A percentile compares a stretch with the other conserved stretches of the same genome.
phyloP scores from a whole-genome alignment of 2,797 vertebrate species.

The Anguilla anguilla region DNA sequence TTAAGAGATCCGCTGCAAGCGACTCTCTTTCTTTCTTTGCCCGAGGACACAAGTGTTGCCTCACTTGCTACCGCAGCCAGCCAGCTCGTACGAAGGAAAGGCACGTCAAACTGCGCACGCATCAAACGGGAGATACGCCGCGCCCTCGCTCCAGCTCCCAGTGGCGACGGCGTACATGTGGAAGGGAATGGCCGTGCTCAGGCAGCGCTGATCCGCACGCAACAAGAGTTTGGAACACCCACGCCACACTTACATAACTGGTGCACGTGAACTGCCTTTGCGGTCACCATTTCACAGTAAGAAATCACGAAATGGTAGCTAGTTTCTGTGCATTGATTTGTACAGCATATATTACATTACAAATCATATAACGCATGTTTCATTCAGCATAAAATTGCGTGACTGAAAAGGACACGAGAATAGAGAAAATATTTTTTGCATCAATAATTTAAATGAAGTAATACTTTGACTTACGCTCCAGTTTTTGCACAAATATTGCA shows the following conservation, averaged over 20 bases:
- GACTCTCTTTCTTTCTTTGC: slow-evolving; percentile 1
- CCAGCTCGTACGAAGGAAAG: not conserved
- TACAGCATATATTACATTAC: not conserved
- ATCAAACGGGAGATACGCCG: slow-evolving; percentile 4
- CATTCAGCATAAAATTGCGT: not conserved
- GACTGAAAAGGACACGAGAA: not conserved
- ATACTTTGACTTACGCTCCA: not conserved
- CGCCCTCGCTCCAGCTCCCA: not conserved
- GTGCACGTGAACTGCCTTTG: not conserved
- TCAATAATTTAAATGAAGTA: too few species aligned
- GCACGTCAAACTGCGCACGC: slow-evolving; percentile 19
- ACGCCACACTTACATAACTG: not conserved
- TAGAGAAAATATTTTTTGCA: not conserved
- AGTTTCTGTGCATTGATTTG: not conserved
- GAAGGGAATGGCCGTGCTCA: not conserved
- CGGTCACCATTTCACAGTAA: slow-evolving; percentile 6
- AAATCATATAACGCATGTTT: not conserved
- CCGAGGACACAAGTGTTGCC: slow-evolving; percentile 4
- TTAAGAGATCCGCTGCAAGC: not conserved
- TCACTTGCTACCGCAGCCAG: not conserved
- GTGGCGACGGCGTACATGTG: not conserved
- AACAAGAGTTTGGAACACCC: slow-evolving; percentile 10
- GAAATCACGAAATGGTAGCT: not conserved
- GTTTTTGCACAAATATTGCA: not conserved
- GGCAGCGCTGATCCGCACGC: not conserved